Percentiles rank a stretch among this genome's conserved stretches.
Conservation (phyloP, 2,797 vertebrate species). For the Limosa lapponica region DNA sequence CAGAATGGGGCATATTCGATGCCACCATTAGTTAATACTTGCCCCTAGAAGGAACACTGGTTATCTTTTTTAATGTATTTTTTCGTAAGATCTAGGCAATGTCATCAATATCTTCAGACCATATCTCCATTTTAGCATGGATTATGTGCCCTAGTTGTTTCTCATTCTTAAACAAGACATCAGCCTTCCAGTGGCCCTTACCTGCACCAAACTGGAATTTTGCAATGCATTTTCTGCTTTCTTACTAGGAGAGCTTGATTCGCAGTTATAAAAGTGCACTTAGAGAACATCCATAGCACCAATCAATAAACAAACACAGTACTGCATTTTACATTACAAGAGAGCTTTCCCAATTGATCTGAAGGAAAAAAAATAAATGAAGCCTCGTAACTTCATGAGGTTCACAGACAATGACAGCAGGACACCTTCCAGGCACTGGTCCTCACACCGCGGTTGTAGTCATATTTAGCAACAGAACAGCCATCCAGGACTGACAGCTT, state of each 20-base stretch:
- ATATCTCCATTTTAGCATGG: neutral
- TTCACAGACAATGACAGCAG: neutral
- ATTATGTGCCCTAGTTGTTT: neutral
- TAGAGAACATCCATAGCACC: neutral
- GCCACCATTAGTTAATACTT: neutral
- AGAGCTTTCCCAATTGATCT: neutral
- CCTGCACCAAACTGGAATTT: neutral
- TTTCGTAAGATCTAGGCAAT: neutral
- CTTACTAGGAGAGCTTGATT: neutral
- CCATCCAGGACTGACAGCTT: neutral
- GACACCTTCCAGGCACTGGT: neutral
- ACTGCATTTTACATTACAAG: neutral
- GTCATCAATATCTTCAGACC: neutral
- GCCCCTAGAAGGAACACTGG: neutral
- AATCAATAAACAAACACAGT: neutral
- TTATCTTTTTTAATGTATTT: neutral
- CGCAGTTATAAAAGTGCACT: neutral
- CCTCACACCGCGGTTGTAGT: fast-evolving
- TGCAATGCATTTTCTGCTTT: neutral
- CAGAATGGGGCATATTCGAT: neutral
- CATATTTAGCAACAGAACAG: neutral
- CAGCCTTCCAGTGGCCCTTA: neutral
- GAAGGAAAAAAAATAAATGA: neutral
- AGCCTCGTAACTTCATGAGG: neutral
- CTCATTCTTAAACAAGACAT: neutral